Conservation (phyloP, 2,888 invertebrate species). For the Flexamia atlantica region DNA sequence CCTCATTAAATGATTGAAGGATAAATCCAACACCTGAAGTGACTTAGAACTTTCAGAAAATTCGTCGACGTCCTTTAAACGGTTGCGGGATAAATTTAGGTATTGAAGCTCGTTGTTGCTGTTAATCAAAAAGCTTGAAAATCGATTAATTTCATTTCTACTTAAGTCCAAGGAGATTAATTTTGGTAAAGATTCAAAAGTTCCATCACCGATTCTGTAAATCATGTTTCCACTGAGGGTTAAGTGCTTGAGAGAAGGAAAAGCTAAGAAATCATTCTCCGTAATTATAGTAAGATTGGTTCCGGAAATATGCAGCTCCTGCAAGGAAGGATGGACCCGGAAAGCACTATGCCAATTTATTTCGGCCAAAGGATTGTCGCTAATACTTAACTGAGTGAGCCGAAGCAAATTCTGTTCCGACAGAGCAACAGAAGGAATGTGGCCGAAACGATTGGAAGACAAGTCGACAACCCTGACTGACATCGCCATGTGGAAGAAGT, state of each 20-base stretch:
- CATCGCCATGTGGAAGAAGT: slow-evolving; percentile 85
- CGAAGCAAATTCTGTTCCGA: slow-evolving; percentile 82
- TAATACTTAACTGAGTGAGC: slow-evolving; percentile 87
- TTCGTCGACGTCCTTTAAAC: slow-evolving; percentile 87
- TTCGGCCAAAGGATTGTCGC: slow-evolving; percentile 87
- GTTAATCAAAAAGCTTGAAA: slow-evolving; percentile 90
- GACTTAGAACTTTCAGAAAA: slow-evolving; percentile 87
- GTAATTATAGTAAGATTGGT: slow-evolving; percentile 90
- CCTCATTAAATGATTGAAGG: slow-evolving; percentile 88
- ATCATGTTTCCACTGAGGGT: slow-evolving; percentile 86
- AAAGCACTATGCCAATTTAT: slow-evolving; percentile 74
- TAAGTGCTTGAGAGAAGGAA: slow-evolving; percentile 86
- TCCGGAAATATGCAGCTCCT: slow-evolving; percentile 86
- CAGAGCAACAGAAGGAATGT: slow-evolving; percentile 86
- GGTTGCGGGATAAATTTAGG: slow-evolving; percentile 90
- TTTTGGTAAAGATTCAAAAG: slow-evolving; percentile 86
- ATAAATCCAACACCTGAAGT: slow-evolving; percentile 88
- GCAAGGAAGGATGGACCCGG: slow-evolving; percentile 75
- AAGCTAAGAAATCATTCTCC: slow-evolving; percentile 90
- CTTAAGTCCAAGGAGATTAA: slow-evolving; percentile 89
- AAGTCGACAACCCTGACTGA: slow-evolving; percentile 86
- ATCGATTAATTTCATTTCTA: slow-evolving; percentile 87
- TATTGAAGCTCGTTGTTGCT: slow-evolving; percentile 85
- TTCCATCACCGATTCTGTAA: slow-evolving; percentile 88
- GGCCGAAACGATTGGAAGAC: slow-evolving; percentile 86